Evolutionary conservation across 2,888 invertebrate species (phyloP).

Genomic region (Dysmachus trigonus): DNA sequence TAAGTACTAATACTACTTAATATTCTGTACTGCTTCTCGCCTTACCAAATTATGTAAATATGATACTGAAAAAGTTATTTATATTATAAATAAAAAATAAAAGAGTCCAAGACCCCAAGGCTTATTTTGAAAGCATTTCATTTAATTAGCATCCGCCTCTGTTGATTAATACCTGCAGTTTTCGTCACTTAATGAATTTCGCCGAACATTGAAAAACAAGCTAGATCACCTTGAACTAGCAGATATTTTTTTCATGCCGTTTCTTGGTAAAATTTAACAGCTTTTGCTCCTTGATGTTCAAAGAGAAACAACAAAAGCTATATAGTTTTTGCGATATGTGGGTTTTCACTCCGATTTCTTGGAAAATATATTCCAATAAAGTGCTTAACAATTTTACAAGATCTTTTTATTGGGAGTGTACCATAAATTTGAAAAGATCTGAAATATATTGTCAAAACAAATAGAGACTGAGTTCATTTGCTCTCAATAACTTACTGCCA

Average conservation of each 20-base stretch:
- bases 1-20: no score
- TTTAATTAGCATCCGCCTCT: neutral
- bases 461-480: neutral
- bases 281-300: neutral
- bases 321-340: neutral
- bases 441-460: neutral
- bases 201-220: neutral
- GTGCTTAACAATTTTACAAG: no score
- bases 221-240: neutral
- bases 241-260: neutral
- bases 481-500: neutral
- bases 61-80: neutral
- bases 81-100: neutral
- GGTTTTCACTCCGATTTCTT: neutral
- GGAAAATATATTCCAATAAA: no score
- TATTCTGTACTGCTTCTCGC: neutral
- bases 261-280: neutral
- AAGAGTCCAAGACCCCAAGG: neutral
- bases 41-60: neutral
- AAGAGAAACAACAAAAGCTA: neutral
- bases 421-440: neutral
- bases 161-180: neutral
- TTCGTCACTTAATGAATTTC: neutral
- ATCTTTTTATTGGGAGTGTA: no score
- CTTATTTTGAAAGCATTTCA: neutral